Conservation (phyloP, 2,888 invertebrate genomes). For the Alitta virens region DNA sequence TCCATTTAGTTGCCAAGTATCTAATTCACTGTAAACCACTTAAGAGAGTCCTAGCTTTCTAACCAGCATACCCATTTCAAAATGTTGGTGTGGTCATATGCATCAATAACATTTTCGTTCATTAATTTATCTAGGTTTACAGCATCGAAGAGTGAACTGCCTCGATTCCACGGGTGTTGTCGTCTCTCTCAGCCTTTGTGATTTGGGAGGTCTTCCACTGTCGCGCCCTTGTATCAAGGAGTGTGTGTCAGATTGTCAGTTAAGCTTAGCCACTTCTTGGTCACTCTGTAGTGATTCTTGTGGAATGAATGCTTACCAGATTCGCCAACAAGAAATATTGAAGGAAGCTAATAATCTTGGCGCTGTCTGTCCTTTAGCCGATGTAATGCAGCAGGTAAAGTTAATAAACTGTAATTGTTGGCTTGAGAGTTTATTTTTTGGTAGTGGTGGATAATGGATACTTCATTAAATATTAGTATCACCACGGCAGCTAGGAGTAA, state of each 20-base stretch:
- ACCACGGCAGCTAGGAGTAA: no score
- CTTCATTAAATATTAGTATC: no score
- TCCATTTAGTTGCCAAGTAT: no score
- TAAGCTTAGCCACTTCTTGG: constrained; percentile 11
- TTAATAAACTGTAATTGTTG: no score
- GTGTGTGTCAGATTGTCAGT: constrained; percentile 17
- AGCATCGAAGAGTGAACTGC: constrained; percentile 18
- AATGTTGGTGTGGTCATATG: no score
- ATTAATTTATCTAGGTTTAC: constrained; percentile 4
- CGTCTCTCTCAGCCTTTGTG: constrained; percentile 7
- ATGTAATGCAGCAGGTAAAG: constrained; percentile 7
- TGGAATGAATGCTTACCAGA: constrained; percentile 15
- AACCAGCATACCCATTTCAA: no score
- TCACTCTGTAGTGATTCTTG: constrained; percentile 8
- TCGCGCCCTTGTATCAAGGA: constrained; percentile 10
- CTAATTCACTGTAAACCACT: no score
- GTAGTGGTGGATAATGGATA: no score
- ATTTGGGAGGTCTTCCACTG: constrained; percentile 1
- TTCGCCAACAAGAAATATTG: neutral
- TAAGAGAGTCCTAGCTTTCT: no score
- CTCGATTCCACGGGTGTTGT: constrained; percentile 1
- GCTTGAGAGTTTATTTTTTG: no score
- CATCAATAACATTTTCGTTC: no score
- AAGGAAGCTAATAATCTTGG: constrained; percentile 1
- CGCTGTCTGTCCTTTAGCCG: neutral